phyloP scores from a whole-genome alignment of 2,888 invertebrate species.

The Caenorhabditis japonica region DNA sequence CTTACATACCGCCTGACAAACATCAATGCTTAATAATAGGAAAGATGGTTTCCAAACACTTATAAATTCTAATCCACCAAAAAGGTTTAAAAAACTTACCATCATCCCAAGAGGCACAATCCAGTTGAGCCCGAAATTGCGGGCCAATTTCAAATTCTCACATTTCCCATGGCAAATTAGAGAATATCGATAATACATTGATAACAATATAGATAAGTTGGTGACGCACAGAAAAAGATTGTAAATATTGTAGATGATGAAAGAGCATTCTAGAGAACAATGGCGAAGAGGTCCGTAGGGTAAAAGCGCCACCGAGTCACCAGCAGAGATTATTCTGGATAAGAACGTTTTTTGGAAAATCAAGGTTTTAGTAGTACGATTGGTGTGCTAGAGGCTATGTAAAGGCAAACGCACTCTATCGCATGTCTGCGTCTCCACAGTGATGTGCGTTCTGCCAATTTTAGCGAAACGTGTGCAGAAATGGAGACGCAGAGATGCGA shows the following conservation, averaged over 20 bases:
- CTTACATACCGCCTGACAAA: no score
- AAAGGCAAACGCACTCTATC: no score
- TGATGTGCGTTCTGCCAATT: no score
- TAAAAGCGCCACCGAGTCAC: constrained; percentile 39
- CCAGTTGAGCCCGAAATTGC: constrained; percentile 23
- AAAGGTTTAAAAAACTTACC: no score
- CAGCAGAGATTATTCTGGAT: constrained; percentile 44
- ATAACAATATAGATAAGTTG: constrained; percentile 27
- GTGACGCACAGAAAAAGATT: constrained; percentile 43
- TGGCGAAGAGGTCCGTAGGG: constrained; percentile 31
- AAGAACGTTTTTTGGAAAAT: no score
- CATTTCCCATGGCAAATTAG: constrained; percentile 45
- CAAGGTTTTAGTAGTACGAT: background rate
- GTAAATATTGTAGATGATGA: constrained; percentile 39
- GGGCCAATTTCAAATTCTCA: constrained; percentile 6
- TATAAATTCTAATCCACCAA: no score
- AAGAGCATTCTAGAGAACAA: constrained; percentile 10
- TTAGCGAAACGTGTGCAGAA: no score
- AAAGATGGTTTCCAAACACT: no score
- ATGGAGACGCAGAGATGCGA: no score
- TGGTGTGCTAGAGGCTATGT: background rate
- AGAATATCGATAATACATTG: constrained; percentile 42
- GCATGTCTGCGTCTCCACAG: no score
- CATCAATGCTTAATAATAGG: no score
- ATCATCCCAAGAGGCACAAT: constrained; percentile 31